Evolutionary conservation across 2,888 invertebrate species (phyloP).

Genomic region (Meteorus colon): DNA sequence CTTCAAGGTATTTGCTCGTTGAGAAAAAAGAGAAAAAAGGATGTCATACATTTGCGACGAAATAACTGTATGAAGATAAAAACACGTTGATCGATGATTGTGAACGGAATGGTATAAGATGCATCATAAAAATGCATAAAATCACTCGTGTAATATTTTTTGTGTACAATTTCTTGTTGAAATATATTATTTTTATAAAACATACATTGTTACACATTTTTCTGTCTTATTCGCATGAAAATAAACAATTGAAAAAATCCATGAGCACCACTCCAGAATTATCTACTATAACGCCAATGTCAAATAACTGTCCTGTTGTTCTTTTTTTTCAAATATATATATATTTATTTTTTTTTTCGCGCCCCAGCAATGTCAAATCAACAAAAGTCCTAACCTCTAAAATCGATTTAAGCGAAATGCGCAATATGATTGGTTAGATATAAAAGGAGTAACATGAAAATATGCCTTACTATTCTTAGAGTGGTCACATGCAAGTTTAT

Average conservation of each 20-base stretch:
- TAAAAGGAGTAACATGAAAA: conserved; percentile 12
- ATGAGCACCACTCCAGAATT: background rate
- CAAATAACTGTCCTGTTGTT: background rate
- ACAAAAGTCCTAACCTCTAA: conserved; percentile 8
- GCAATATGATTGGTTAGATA: background rate
- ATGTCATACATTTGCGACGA: conserved; percentile 11
- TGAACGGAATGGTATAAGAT: conserved; percentile 46
- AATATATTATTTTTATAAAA: conserved; percentile 58
- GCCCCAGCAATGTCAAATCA: background rate
- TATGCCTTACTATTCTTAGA: background rate
- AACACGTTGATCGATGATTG: conserved; percentile 28
- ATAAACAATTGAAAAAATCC: background rate
- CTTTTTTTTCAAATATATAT: background rate
- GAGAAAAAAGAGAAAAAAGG: conserved; percentile 1
- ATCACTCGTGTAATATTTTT: conserved; percentile 57
- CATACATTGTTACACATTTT: conserved; percentile 19
- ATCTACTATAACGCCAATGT: background rate
- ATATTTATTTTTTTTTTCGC: background rate
- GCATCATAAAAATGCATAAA: conserved; percentile 51
- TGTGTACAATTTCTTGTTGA: conserved; percentile 58
- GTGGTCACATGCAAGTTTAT: conserved; percentile 33
- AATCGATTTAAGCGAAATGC: background rate
- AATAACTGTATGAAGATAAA: conserved; percentile 21
- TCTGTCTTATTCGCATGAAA: background rate
- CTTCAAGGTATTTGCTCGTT: conserved; percentile 20